A percentile compares a stretch with the other conserved stretches of the same genome.
Evolutionary conservation across 1,140 invertebrate species (phyloP).

Genomic region (Drosophila mauritiana): DNA sequence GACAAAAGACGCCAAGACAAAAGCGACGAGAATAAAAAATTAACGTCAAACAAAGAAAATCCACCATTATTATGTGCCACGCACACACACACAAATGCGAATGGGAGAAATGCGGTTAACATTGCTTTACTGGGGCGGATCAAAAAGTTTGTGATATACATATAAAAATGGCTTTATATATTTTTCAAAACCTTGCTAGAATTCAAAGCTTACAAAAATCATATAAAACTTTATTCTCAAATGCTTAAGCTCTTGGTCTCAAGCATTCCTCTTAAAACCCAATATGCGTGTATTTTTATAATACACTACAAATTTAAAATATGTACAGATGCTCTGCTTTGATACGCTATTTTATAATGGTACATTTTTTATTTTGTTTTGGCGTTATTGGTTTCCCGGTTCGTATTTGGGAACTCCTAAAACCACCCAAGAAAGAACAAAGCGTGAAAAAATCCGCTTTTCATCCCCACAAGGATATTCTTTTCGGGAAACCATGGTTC

Average conservation of each 20-base stretch:
- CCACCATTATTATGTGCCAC: constrained; percentile 83
- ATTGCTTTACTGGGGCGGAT: constrained; percentile 24
- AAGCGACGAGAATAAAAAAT: constrained; percentile 76
- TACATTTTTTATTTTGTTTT: background rate
- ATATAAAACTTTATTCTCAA: no score
- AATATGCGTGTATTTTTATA: no score
- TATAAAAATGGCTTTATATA: background rate
- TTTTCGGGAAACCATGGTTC: constrained; percentile 73
- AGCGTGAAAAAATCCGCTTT: constrained; percentile 72
- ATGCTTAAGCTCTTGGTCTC: no score
- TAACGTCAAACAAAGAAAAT: constrained; percentile 84
- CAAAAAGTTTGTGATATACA: constrained; percentile 26
- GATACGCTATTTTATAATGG: background rate
- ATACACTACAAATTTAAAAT: no score
- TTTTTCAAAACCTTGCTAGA: no score
- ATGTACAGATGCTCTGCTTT: background rate
- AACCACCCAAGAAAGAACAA: constrained; percentile 40
- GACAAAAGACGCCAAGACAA: constrained; percentile 66
- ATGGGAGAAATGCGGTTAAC: constrained; percentile 23
- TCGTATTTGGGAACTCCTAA: constrained; percentile 37
- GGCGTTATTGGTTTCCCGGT: background rate
- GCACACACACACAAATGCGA: constrained; percentile 44
- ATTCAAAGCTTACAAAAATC: no score
- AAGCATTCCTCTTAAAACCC: background rate
- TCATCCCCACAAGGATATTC: constrained; percentile 66